Percentiles rank a stretch among this genome's conserved stretches.
Evolutionary conservation across 2,797 vertebrate genomes (phyloP).

Genomic region (Coreius guichenoti): DNA sequence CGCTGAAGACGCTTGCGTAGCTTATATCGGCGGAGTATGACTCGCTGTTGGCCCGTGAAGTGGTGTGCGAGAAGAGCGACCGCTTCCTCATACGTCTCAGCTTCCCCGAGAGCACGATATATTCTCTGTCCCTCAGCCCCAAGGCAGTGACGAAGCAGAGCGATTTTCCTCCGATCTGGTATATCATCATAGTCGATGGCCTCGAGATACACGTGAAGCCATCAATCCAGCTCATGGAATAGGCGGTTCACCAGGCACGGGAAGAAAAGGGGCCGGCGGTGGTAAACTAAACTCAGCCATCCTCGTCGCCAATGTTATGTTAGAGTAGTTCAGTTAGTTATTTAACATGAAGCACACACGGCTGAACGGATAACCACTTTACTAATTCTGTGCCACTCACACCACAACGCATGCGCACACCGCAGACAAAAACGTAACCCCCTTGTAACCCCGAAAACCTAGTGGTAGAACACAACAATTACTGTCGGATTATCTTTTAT

Average conservation of each 20-base stretch:
- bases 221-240: slow-evolving; percentile 12
- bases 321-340: too few relatives aligned
- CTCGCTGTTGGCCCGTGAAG: not conserved
- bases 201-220: not conserved
- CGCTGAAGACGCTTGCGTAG: not conserved
- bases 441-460: too few relatives aligned
- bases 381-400: too few relatives aligned
- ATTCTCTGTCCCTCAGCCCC: not conserved
- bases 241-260: slow-evolving; percentile 11
- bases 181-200: not conserved
- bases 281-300: slow-evolving; percentile 12
- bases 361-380: too few relatives aligned
- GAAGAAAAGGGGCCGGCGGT: not conserved
- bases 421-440: too few relatives aligned
- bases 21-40: not conserved
- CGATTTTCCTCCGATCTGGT: not conserved
- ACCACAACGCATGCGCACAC: too few relatives aligned
- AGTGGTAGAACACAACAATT: too few relatives aligned
- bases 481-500: too few relatives aligned
- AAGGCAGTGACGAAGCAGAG: not conserved
- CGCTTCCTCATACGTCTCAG: not conserved
- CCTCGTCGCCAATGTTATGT: slow-evolving; percentile 18
- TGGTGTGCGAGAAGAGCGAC: not conserved
- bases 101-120: not conserved
- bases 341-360: too few relatives aligned